Base-by-base conservation (phyloP, 2,797 vertebrate genomes). In the Hippopotamyrus pictus region DNA sequence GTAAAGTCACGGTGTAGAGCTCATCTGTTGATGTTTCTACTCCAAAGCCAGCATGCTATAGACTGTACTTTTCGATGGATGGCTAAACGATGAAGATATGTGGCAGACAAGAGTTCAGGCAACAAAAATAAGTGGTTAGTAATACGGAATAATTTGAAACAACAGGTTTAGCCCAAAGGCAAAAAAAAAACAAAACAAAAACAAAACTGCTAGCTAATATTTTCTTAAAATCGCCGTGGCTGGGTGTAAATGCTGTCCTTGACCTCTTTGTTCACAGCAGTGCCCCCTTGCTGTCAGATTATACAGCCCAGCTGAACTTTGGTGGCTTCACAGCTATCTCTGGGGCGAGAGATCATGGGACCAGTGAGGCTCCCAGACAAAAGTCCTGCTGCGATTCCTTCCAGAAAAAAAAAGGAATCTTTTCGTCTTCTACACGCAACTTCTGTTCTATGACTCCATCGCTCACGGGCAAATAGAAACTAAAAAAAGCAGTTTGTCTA, bases 281-380 rank as follows among this genome's bases (percentile, higher is more conserved):
- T 5, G 33, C 88, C 89, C 84, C 54, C 90, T 51, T 41, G 62
- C 89, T 82, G 85, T n/a, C 37, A 46, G 41, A 82, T 82, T 82
- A 91, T 88, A 90, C 50, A 76, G 69, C 33, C 73, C 79, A 53
- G 51, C 50, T 50, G 85, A 65, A 33, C 65, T 44, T n/a, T 3
- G 82, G 62, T n/a, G 65, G 51, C 48, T 46, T 62, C 48, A 79
- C 44, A 86, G 76, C 88, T 83, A 48, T 90, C 87, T 88, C 88
- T 73, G 86, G 88, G 84, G 48, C 17, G 14, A 69, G 22, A 48
- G 46, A 22, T 62, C n/a, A 82, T 1, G 53, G 48, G 25, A 79
- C 65, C 50, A 17, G 46, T 69, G 5, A 3, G 54, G 53, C 25
- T 88, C 25, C 48, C 37, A 50, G 50, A 17, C 87, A 53, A 90